A percentile compares a stretch with the other conserved stretches of the same genome.
These are phyloP conservation scores for Erebia epiphron DNA, from an alignment of 2,888 invertebrate genomes.

Conservation along the genomic window DNA sequence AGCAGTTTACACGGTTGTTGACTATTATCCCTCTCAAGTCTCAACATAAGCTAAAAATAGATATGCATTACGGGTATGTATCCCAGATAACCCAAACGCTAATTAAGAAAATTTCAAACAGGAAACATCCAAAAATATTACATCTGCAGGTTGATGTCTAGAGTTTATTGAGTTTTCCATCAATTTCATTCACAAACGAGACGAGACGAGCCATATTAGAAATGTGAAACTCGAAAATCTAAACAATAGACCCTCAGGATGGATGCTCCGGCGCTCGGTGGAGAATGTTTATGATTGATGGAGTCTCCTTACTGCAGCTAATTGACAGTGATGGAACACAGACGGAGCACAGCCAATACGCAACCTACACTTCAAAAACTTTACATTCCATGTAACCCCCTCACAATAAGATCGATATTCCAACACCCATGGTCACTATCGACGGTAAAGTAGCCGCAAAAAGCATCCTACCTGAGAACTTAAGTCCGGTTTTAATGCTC, in stretches of 20 bases:
- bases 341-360: constrained; percentile 54
- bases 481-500: constrained; percentile 37
- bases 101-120: too few species aligned
- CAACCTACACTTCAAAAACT: constrained; percentile 43
- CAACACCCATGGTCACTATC: background rate
- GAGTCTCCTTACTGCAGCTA: constrained; percentile 74
- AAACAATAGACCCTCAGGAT: constrained; percentile 64
- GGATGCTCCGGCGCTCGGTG: constrained; percentile 47
- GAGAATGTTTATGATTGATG: constrained; percentile 75
- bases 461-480: constrained; percentile 34
- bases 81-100: too few species aligned
- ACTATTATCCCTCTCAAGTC: too few species aligned
- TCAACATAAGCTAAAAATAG: too few species aligned
- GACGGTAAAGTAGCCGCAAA: constrained; percentile 3
- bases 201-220: constrained; percentile 22
- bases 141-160: background rate
- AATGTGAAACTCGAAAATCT: constrained; percentile 43
- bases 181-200: constrained; percentile 10
- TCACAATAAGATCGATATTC: constrained; percentile 26
- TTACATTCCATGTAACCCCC: constrained; percentile 18
- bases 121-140: background rate
- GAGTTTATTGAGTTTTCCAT: background rate
- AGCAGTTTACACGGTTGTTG: too few species aligned
- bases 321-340: constrained; percentile 82
- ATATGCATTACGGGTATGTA: too few species aligned